These are phyloP conservation scores for Microcebus murinus DNA, from an alignment of 2,113 vertebrate species.

Conservation along the genomic window DNA sequence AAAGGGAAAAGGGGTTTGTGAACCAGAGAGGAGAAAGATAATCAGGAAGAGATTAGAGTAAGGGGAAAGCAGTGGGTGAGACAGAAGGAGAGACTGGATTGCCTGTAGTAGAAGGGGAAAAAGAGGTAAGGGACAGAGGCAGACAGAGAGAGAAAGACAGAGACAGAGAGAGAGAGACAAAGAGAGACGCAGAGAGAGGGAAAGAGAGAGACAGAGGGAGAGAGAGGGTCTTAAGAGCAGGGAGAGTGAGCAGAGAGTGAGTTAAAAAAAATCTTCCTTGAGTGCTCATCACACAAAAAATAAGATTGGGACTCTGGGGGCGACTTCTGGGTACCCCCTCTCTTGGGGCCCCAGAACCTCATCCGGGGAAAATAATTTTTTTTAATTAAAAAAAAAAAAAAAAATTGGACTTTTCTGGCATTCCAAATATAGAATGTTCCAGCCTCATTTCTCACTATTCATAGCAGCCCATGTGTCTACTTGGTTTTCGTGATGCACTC, in stretches of 20 bases:
- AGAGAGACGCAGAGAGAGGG: too few species aligned
- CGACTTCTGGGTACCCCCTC: too few species aligned
- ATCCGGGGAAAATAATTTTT: too few species aligned
- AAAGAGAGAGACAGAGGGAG: fast-evolving
- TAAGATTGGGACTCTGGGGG: neutral
- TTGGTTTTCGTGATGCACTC: neutral
- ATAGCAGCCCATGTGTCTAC: neutral
- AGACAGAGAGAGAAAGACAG: neutral
- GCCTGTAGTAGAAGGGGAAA: too few species aligned
- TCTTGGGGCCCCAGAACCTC: too few species aligned
- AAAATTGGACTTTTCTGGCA: neutral
- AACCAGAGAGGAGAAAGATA: neutral
- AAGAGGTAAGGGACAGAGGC: neutral
- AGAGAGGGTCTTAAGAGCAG: neutral
- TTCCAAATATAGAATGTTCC: neutral
- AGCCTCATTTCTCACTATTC: neutral
- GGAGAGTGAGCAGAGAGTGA: too few species aligned
- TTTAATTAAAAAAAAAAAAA: neutral
- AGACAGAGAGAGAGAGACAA: too few species aligned
- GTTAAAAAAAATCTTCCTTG: neutral
- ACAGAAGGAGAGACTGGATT: neutral
- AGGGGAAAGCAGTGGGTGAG: neutral
- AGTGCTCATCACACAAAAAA: fast-evolving
- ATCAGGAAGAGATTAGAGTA: neutral
- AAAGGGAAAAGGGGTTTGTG: too few species aligned